Evolutionary conservation across 2,797 vertebrate species (phyloP), one percentile per base, ranked within the genome.

Genomic region (Pampus argenteus): DNA sequence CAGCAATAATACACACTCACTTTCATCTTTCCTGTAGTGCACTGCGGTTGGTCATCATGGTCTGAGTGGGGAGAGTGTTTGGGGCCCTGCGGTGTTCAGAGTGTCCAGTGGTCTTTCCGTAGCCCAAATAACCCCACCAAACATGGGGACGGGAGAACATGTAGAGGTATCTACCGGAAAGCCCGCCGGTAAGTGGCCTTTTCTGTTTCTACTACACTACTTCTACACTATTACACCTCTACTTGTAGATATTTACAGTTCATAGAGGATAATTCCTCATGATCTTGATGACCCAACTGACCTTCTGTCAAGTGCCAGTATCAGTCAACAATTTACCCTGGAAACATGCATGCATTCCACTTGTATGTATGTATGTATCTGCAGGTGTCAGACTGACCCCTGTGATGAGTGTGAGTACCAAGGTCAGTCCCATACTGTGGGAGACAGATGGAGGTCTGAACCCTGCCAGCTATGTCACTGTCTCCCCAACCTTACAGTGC

Each of bases 81-180:
- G 79, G 97, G 96, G 0, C 94, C 96, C 0, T 97, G 97, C 25
- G 95, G 95, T 0, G 93, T 95, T 45, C 95, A 96, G 86, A 97
- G 96, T 48, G 91, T 99, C 36, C 97, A 98, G 91, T 98, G 97
- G 97, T 96, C 97, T 0, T 98, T 99, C 79, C 94, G 96, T 44
- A 98, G 97, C 81, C 96, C 97, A n/a, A 96, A 95, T 81, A 97
- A 96, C 81, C 96, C 96, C 14, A 82, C 64, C 48, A 93, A 90
- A 22, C 86, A 93, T 0, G 95, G 96, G 18, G 91, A 78, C 0
- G 96, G 96, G 3, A 91, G 74, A 13, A 89, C 86, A 1, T 98
- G 97, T 70, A 78, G 93, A 0, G 97, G 96, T 26, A 96, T 98
- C 83, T 96, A 96, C 91, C 94, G 95, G 62, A 98, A 98, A 79